These are phyloP conservation scores for Echeneis naucrates DNA, from an alignment of 2,797 vertebrate species.

Conservation along the genomic window DNA sequence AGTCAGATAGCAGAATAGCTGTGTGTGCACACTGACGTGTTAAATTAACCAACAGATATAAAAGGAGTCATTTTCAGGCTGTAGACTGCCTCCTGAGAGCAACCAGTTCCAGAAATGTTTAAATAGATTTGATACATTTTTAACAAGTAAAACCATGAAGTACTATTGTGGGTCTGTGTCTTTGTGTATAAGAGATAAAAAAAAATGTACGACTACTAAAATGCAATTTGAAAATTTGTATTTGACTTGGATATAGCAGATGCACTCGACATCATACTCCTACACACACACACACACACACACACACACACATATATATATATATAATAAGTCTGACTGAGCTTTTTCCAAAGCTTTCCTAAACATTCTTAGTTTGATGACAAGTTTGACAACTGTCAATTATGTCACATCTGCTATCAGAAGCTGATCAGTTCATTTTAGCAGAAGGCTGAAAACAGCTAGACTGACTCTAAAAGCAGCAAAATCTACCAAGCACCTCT, in stretches of 20 bases:
- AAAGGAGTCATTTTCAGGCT: slow-evolving; percentile 44
- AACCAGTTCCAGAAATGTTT: slow-evolving; percentile 32
- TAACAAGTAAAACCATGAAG: slow-evolving; percentile 9
- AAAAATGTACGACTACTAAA: not conserved
- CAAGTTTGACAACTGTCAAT: not conserved
- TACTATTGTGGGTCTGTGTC: not conserved
- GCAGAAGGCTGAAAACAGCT: not conserved
- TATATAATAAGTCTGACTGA: too few species aligned
- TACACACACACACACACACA: not conserved
- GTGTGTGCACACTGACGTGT: slow-evolving; percentile 49
- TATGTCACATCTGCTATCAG: not conserved
- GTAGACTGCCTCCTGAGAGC: slow-evolving; percentile 15
- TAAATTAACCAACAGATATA: slow-evolving; percentile 48
- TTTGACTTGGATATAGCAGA: not conserved
- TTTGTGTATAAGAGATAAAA: not conserved
- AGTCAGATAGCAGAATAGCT: slow-evolving; percentile 34
- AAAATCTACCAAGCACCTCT: not conserved
- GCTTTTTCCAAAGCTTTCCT: too few species aligned
- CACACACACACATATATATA: too few species aligned
- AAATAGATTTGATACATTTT: slow-evolving; percentile 33
- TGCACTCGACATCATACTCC: not conserved
- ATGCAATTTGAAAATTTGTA: not conserved
- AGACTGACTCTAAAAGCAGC: too few species aligned
- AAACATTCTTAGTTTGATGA: not conserved
- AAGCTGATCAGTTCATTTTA: not conserved